Conservation (phyloP, 2,797 vertebrate genomes). For the Buphagus erythrorhynchus region DNA sequence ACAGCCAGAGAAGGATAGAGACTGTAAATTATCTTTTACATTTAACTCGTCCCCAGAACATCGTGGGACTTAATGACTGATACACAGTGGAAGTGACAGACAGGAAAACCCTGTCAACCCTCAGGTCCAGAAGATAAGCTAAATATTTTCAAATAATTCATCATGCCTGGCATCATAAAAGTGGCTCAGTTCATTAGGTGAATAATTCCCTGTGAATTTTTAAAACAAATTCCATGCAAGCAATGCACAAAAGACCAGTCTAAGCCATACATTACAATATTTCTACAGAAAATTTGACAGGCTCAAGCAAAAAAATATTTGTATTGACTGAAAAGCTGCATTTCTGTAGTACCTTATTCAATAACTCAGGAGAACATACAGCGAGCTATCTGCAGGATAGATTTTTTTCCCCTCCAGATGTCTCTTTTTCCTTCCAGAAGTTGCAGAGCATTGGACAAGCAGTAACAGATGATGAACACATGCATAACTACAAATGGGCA, state of each 20-base stretch:
- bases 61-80: neutral
- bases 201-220: constrained; percentile 48
- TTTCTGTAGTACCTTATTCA: constrained; percentile 69
- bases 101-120: constrained; percentile 4
- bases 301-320: neutral
- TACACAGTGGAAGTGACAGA: neutral
- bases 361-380: constrained; percentile 70
- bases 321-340: constrained; percentile 46
- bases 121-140: constrained; percentile 1
- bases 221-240: neutral
- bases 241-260: neutral
- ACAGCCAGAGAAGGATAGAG: neutral
- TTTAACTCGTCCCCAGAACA: neutral
- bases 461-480: constrained; percentile 87
- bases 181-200: constrained; percentile 20
- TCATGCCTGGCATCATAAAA: neutral
- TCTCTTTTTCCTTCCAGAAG: constrained; percentile 85
- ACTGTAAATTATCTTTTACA: neutral
- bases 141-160: neutral
- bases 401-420: constrained; percentile 79
- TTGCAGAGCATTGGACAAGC: constrained; percentile 84
- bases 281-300: neutral
- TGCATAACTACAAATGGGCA: constrained; percentile 85
- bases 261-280: neutral
- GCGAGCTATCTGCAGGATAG: constrained; percentile 76